Conservation (phyloP, 2,113 vertebrate species). For the Lepisosteus osseus region DNA sequence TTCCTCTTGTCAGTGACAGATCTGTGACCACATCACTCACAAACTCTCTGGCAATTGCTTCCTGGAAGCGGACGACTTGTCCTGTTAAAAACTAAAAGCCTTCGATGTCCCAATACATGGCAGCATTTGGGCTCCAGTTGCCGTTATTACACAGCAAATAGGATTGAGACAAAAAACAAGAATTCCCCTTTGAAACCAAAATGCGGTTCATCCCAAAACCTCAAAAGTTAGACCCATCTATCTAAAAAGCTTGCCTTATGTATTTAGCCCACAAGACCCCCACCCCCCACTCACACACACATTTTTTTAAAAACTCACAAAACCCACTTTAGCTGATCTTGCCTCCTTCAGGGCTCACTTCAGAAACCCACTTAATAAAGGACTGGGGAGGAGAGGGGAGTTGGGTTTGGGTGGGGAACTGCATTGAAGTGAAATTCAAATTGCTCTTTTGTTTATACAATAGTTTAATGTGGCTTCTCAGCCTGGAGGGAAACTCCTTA, state of each 20-base stretch:
- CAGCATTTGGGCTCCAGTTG: slow-evolving; percentile 67
- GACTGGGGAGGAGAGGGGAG: slow-evolving; percentile 23
- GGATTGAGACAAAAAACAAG: slow-evolving; percentile 18
- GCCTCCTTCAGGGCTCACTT: slow-evolving; percentile 32
- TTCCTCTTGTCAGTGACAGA: slow-evolving; percentile 75
- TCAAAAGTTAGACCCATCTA: slow-evolving; percentile 40
- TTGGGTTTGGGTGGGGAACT: slow-evolving; percentile 7
- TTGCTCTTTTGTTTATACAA: slow-evolving; percentile 52
- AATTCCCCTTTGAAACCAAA: slow-evolving; percentile 50
- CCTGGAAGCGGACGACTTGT: slow-evolving; percentile 76
- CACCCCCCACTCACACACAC: background rate
- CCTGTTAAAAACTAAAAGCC: slow-evolving; percentile 51
- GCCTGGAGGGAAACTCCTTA: slow-evolving; percentile 47
- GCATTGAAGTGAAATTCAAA: slow-evolving; percentile 57
- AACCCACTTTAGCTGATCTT: slow-evolving; percentile 43
- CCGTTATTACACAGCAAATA: slow-evolving; percentile 43
- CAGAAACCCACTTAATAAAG: slow-evolving; percentile 28
- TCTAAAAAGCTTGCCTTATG: slow-evolving; percentile 9
- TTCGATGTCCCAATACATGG: slow-evolving; percentile 30
- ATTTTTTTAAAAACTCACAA: slow-evolving; percentile 31
- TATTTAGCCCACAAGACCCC: background rate
- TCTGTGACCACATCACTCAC: slow-evolving; percentile 89
- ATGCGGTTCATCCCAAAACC: slow-evolving; percentile 55
- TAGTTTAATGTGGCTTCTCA: slow-evolving; percentile 45
- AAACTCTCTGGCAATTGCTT: slow-evolving; percentile 66